Conservation (phyloP, 2,888 invertebrate genomes). For the Temnothorax ravouxi region DNA sequence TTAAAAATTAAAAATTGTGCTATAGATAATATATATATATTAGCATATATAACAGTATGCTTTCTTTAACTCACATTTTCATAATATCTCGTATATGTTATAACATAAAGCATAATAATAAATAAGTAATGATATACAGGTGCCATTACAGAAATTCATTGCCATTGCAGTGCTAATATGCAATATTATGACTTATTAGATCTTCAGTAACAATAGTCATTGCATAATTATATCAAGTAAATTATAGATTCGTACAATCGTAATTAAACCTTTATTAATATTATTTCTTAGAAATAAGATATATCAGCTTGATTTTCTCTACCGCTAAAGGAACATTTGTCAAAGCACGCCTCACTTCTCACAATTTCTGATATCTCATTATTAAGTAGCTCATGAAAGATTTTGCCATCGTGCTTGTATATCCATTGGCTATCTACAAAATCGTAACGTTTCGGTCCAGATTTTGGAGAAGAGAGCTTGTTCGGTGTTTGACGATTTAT, state of each 20-base stretch:
- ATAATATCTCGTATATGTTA: neutral
- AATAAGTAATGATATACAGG: conserved; percentile 13
- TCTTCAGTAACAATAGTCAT: neutral
- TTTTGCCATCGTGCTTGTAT: conserved; percentile 94
- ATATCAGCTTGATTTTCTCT: conserved; percentile 57
- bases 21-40: neutral
- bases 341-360: conserved; percentile 70
- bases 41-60: neutral
- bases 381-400: conserved; percentile 93
- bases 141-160: neutral
- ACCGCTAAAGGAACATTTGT: conserved; percentile 76
- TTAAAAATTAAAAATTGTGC: no score
- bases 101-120: neutral
- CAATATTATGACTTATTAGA: neutral
- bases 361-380: conserved; percentile 92
- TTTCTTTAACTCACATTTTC: neutral
- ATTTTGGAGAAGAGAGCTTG: conserved; percentile 97
- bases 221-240: conserved; percentile 6
- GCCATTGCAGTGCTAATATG: neutral
- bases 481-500: conserved; percentile 99
- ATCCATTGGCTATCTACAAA: conserved; percentile 93
- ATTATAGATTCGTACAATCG: neutral
- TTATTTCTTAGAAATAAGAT: conserved; percentile 2
- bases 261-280: neutral
- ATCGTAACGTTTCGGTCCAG: conserved; percentile 97